A percentile compares a stretch with the other conserved stretches of the same genome.
Evolutionary conservation across 2,797 vertebrate species (phyloP).

Genomic region (Scarus forsteni): DNA sequence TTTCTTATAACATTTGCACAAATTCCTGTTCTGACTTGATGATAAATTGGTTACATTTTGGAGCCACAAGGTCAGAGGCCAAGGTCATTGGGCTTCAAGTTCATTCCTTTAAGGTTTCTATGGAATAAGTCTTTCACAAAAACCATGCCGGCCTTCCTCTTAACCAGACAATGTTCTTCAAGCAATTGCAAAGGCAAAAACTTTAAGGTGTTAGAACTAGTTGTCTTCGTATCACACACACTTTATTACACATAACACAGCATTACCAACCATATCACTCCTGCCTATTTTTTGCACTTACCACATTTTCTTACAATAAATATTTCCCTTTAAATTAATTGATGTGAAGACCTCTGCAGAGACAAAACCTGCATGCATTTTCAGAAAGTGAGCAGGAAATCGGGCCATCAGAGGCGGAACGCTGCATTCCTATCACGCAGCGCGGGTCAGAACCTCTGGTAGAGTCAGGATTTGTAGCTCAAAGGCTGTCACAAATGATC

Average conservation of each 20-base stretch:
- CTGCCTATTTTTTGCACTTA: slow-evolving; percentile 34
- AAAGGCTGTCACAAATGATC: slow-evolving; percentile 83
- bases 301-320: slow-evolving; percentile 80
- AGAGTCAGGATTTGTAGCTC: slow-evolving; percentile 82
- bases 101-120: too few relatives aligned
- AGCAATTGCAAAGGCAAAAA: too few relatives aligned
- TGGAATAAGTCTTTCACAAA: too few relatives aligned
- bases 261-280: slow-evolving; percentile 5
- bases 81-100: too few relatives aligned
- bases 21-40: too few relatives aligned
- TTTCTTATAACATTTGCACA: too few relatives aligned
- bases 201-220: neutral
- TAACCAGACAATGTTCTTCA: too few relatives aligned
- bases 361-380: slow-evolving; percentile 81
- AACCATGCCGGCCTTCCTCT: too few relatives aligned
- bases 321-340: slow-evolving; percentile 82
- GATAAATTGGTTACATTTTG: too few relatives aligned
- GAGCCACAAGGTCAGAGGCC: too few relatives aligned
- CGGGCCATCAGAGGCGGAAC: slow-evolving; percentile 82
- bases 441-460: slow-evolving; percentile 80
- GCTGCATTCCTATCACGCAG: slow-evolving; percentile 82
- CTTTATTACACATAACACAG: slow-evolving; percentile 34
- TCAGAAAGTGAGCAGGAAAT: slow-evolving; percentile 87
- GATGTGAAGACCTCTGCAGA: slow-evolving; percentile 83
- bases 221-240: slow-evolving; percentile 22